Evolutionary conservation across 35 echinoderm and acorn worm species (phyloP).

Genomic region (Apostichopus japonicus): DNA sequence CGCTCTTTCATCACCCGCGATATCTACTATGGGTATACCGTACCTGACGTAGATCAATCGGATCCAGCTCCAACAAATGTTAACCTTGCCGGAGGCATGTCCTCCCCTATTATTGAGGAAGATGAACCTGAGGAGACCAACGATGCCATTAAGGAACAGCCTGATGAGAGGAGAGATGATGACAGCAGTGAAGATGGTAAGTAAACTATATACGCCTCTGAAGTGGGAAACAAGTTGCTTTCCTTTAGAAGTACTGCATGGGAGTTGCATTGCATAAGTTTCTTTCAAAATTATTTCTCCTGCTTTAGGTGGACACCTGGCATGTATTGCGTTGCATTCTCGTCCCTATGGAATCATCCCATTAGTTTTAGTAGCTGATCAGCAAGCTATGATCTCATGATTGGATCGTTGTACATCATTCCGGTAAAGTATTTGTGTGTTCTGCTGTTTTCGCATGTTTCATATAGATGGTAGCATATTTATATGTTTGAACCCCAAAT

Average conservation of each 20-base stretch:
- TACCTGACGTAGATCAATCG: not conserved
- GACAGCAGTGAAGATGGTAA: constrained; percentile 52
- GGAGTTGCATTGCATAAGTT: not conserved
- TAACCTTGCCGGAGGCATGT: not conserved
- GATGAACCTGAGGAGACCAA: not conserved
- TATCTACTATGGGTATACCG: not conserved
- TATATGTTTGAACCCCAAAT: too few species aligned
- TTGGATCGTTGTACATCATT: too few species aligned
- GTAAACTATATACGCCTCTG: too few species aligned
- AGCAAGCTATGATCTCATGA: too few species aligned
- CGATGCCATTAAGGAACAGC: not conserved
- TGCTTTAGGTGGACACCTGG: not conserved
- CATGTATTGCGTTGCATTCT: not conserved
- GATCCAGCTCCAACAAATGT: not conserved
- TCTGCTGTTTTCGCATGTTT: too few species aligned
- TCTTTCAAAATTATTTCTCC: not conserved
- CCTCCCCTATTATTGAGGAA: not conserved
- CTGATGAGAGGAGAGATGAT: not conserved
- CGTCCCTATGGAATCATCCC: not conserved
- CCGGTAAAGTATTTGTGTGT: too few species aligned
- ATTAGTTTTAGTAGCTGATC: not conserved
- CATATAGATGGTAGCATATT: too few species aligned
- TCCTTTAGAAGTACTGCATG: not conserved
- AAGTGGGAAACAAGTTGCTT: not conserved
- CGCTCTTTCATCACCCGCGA: constrained; percentile 48